Evolutionary conservation across 2,113 vertebrate genomes (phyloP).

Genomic region (Chionis minor): DNA sequence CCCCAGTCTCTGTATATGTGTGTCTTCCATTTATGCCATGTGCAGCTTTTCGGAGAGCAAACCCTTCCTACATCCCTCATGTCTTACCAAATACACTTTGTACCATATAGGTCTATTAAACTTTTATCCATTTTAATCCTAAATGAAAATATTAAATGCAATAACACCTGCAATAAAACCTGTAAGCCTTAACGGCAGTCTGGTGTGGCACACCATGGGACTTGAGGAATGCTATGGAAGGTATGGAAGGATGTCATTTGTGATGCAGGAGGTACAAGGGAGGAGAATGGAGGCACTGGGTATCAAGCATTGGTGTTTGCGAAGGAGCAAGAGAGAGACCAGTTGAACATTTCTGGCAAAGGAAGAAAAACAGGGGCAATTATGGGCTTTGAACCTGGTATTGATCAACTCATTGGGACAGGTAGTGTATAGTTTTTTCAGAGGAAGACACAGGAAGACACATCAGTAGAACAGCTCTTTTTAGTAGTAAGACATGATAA

Average conservation of each 20-base stretch:
- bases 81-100: neutral
- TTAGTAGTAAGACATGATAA: neutral
- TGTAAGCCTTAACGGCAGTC: neutral
- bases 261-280: neutral
- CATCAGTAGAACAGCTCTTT: neutral
- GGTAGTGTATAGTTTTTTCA: neutral
- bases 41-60: neutral
- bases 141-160: neutral
- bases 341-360: neutral
- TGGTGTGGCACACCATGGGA: neutral
- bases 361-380: neutral
- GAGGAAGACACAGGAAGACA: neutral
- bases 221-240: neutral
- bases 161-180: neutral
- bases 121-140: neutral
- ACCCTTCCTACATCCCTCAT: neutral
- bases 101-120: neutral
- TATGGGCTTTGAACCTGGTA: neutral
- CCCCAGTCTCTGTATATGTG: neutral
- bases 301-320: neutral
- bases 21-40: neutral
- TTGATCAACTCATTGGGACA: neutral
- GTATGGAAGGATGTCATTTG: neutral
- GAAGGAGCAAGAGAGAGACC: neutral
- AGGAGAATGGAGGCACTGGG: neutral